Conservation (phyloP, 2,113 vertebrate species). For the Sceloporus tristichus region DNA sequence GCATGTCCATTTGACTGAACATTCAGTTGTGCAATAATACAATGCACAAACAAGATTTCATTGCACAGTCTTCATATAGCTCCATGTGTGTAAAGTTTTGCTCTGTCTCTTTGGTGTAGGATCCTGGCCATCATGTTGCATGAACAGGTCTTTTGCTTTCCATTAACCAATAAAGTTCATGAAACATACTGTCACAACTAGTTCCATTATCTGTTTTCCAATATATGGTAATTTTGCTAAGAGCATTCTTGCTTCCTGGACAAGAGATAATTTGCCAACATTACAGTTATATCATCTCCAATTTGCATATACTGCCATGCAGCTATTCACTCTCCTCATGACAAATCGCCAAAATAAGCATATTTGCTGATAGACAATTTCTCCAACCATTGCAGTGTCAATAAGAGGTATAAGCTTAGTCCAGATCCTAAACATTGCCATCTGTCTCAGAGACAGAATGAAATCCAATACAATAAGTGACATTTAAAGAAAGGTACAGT, state of each 20-base stretch:
- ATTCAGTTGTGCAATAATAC: no score
- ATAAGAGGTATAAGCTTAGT: slow-evolving; percentile 30
- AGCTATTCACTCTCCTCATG: slow-evolving; percentile 36
- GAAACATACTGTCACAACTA: neutral
- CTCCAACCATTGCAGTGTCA: slow-evolving; percentile 37
- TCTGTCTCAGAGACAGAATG: neutral
- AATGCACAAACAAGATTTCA: no score
- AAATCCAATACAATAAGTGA: slow-evolving; percentile 40
- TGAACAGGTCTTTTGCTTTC: neutral
- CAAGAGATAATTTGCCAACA: slow-evolving; percentile 45
- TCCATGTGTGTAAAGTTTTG: no score
- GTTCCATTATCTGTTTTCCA: neutral
- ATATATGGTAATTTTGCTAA: slow-evolving; percentile 34
- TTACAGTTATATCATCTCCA: slow-evolving; percentile 17
- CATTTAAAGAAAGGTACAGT: slow-evolving; percentile 47
- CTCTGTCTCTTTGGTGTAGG: no score
- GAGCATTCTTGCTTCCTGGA: slow-evolving; percentile 23
- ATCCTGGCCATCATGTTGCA: neutral
- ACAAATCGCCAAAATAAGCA: slow-evolving; percentile 37
- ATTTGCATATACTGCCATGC: slow-evolving; percentile 17
- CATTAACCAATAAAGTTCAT: neutral
- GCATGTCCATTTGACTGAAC: no score
- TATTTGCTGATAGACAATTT: slow-evolving; percentile 39
- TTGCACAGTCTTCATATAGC: no score
- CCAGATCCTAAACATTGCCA: slow-evolving; percentile 29